Evolutionary conservation across 2,888 invertebrate genomes (phyloP).

Genomic region (Drosophila prolongata): DNA sequence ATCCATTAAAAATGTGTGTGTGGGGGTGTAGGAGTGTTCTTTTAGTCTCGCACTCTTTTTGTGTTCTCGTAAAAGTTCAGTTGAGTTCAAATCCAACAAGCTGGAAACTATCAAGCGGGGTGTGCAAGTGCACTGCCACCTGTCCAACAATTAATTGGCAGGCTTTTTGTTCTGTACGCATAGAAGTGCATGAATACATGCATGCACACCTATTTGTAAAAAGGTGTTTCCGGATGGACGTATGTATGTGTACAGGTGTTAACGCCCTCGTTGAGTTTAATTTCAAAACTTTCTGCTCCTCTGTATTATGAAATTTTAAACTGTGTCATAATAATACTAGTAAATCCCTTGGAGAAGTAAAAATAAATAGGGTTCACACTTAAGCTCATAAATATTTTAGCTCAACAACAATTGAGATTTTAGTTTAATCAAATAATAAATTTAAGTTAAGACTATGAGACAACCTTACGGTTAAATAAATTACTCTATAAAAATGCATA

Average conservation of each 20-base stretch:
- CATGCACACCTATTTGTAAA: not conserved
- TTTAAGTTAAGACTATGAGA: too few species aligned
- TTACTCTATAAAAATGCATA: too few species aligned
- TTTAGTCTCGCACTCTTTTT: conserved; percentile 32
- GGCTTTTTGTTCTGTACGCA: conserved; percentile 24
- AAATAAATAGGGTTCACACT: not conserved
- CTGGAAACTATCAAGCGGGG: conserved; percentile 71
- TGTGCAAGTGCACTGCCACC: conserved; percentile 52
- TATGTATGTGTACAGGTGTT: conserved; percentile 17
- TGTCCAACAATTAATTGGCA: conserved; percentile 69
- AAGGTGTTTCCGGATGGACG: conserved; percentile 17
- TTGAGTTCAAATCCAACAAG: conserved; percentile 76
- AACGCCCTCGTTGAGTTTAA: conserved; percentile 15
- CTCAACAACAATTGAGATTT: too few species aligned
- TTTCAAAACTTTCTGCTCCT: conserved; percentile 11
- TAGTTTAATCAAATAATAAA: too few species aligned
- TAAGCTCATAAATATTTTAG: too few species aligned
- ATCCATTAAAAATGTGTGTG: conserved; percentile 56
- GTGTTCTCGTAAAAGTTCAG: conserved; percentile 71
- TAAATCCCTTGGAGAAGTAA: not conserved
- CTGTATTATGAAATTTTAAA: not conserved
- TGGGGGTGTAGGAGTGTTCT: conserved; percentile 13
- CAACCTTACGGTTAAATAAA: too few species aligned
- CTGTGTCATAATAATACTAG: not conserved
- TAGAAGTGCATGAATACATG: conserved; percentile 23